Evolutionary conservation across 2,797 vertebrate genomes (phyloP).

Genomic region (Bovichtus variegatus): DNA sequence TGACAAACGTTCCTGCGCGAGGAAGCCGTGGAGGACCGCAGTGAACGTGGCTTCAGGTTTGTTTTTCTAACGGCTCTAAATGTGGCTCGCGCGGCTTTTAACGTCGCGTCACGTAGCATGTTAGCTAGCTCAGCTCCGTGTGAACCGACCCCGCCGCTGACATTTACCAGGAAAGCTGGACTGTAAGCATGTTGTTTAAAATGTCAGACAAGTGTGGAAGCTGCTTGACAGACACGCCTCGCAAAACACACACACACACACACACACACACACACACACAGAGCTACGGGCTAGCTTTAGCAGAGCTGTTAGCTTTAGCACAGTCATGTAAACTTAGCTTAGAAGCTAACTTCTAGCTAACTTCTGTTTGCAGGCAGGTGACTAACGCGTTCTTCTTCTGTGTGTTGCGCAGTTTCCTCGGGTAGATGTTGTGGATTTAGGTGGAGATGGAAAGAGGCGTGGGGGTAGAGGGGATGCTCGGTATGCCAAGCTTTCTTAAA

Average conservation of each 20-base stretch:
- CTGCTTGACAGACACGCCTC: constrained; percentile 71
- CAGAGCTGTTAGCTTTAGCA: constrained; percentile 44
- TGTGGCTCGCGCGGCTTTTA: no score
- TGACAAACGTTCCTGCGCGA: constrained; percentile 43
- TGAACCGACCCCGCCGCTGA: no score
- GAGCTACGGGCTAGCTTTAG: constrained; percentile 43
- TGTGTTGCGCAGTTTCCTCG: not conserved
- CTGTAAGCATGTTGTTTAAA: no score
- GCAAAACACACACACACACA: constrained; percentile 19
- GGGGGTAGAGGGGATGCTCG: rapidly evolving
- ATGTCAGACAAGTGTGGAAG: no score
- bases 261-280: no score
- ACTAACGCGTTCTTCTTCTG: constrained; percentile 8
- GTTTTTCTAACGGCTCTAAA: constrained; percentile 4
- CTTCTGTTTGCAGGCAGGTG: constrained; percentile 5
- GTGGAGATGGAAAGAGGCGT: not conserved
- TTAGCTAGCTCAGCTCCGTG: not conserved
- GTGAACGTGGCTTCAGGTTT: constrained; percentile 62
- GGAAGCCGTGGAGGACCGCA: constrained; percentile 45
- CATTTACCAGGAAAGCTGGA: not conserved
- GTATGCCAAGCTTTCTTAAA: not conserved
- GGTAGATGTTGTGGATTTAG: not conserved
- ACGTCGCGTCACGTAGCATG: not conserved
- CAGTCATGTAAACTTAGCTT: constrained; percentile 36
- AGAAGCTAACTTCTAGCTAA: constrained; percentile 26